Percentiles rank a stretch among this genome's conserved stretches.
These are phyloP conservation scores for Diorhabda sublineata DNA, from an alignment of 1,140 invertebrate genomes.

Conservation along the genomic window DNA sequence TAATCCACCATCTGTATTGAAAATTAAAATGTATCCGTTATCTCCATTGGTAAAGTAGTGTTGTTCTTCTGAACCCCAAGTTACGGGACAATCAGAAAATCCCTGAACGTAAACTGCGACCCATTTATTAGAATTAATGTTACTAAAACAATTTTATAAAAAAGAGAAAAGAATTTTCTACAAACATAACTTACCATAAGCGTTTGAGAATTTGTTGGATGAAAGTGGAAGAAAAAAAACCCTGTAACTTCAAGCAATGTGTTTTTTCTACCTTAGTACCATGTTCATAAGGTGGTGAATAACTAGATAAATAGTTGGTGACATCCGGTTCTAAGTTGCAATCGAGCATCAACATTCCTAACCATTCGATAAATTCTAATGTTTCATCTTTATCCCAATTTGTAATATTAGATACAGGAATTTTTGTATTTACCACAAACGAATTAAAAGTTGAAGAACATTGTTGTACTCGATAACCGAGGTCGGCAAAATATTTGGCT, in stretches of 20 bases:
- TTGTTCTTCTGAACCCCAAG: slow-evolving; percentile 49
- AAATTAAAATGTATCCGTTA: slow-evolving; percentile 51
- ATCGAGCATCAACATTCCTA: slow-evolving; percentile 51
- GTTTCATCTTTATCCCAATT: slow-evolving; percentile 33
- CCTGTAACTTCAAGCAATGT: slow-evolving; percentile 49
- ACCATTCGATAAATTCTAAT: slow-evolving; percentile 52
- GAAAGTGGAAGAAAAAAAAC: slow-evolving; percentile 50
- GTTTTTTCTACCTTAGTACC: slow-evolving; percentile 39
- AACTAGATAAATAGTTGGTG: slow-evolving; percentile 44
- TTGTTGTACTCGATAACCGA: slow-evolving; percentile 47
- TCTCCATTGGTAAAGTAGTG: slow-evolving; percentile 52
- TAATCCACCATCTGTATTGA: slow-evolving; percentile 43
- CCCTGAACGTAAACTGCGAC: slow-evolving; percentile 53
- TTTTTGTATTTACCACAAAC: slow-evolving; percentile 42
- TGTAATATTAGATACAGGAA: slow-evolving; percentile 43
- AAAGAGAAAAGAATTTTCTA: neutral
- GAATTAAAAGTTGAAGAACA: slow-evolving; percentile 46
- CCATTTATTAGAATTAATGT: slow-evolving; percentile 46
- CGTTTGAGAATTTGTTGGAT: slow-evolving; percentile 45
- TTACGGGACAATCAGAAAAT: slow-evolving; percentile 53
- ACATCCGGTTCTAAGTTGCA: slow-evolving; percentile 44
- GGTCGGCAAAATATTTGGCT: slow-evolving; percentile 54
- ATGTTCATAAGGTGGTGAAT: slow-evolving; percentile 40
- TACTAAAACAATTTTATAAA: slow-evolving; percentile 29
- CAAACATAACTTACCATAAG: neutral